These are phyloP conservation scores for Drosophila mojavensis DNA, from an alignment of 1,140 invertebrate species.

Conservation along the genomic window DNA sequence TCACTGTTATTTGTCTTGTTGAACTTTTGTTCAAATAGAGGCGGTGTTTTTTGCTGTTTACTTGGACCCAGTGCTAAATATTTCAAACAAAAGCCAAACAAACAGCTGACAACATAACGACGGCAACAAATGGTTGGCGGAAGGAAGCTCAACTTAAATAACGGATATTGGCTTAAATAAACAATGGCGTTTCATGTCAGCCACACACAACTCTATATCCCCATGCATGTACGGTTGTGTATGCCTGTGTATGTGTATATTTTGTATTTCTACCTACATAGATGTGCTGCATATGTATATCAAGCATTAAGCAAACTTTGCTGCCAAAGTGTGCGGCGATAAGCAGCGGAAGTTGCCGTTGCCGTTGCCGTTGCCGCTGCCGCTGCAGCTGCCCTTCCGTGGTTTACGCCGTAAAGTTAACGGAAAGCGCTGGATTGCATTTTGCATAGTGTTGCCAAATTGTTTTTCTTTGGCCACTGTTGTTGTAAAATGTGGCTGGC, in stretches of 20 bases:
- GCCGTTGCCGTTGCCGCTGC: not conserved
- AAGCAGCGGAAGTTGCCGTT: slow-evolving; percentile 45
- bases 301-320: slow-evolving; percentile 41
- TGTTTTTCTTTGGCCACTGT: slow-evolving; percentile 26
- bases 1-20: slow-evolving; percentile 48
- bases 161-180: slow-evolving; percentile 82
- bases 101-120: slow-evolving; percentile 65
- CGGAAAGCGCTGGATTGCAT: slow-evolving; percentile 34
- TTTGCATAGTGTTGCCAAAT: slow-evolving; percentile 35
- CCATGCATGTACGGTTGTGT: not conserved
- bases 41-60: slow-evolving; percentile 64
- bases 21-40: slow-evolving; percentile 71
- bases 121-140: slow-evolving; percentile 64
- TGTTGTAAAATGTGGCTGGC: slow-evolving; percentile 27
- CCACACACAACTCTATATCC: slow-evolving; percentile 23
- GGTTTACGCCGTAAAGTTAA: slow-evolving; percentile 48
- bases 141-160: slow-evolving; percentile 81
- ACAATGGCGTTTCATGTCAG: slow-evolving; percentile 65
- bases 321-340: slow-evolving; percentile 43
- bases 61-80: slow-evolving; percentile 65
- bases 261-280: slow-evolving; percentile 1
- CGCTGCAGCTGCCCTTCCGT: slow-evolving; percentile 19
- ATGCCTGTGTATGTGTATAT: not conserved
- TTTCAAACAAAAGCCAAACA: slow-evolving; percentile 78
- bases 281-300: not conserved